phyloP scores from a whole-genome alignment of 53 echinoderm and acorn worm species.

The Holothuria leucospilota region DNA sequence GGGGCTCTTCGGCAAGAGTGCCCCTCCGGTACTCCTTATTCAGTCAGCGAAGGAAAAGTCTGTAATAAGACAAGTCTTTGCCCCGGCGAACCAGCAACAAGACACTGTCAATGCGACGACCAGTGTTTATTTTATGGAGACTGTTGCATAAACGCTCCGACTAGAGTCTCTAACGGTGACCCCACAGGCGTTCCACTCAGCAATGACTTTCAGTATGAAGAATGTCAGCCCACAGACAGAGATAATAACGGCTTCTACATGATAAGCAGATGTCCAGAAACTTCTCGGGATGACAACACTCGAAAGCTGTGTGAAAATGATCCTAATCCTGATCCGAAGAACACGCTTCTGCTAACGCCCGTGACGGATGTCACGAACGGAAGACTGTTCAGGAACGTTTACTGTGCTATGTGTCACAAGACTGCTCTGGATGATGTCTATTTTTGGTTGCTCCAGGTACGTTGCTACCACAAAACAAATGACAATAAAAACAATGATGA shows the following conservation, averaged over 20 bases:
- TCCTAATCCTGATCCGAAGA: background rate
- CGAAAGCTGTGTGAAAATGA: constrained; percentile 35
- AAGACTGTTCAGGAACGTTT: constrained; percentile 49
- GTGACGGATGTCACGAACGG: constrained; percentile 7
- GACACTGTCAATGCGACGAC: constrained; percentile 15
- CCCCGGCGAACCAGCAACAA: too few relatives aligned
- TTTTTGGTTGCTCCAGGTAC: background rate
- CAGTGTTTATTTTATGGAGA: constrained; percentile 18
- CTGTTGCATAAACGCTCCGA: constrained; percentile 33
- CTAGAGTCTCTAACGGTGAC: too few relatives aligned
- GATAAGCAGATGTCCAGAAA: constrained; percentile 43
- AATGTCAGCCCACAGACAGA: background rate
- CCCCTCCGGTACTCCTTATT: too few relatives aligned
- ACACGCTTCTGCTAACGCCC: background rate
- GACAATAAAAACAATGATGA: background rate
- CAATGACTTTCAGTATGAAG: background rate
- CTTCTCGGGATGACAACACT: background rate
- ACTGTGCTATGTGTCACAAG: constrained; percentile 60
- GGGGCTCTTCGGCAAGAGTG: too few relatives aligned
- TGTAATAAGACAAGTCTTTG: too few relatives aligned
- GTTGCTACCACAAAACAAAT: background rate
- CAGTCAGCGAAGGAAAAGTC: too few relatives aligned
- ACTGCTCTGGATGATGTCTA: background rate
- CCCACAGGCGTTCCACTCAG: background rate
- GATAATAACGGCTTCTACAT: constrained; percentile 27